Percentiles rank a stretch among this genome's conserved stretches.
phyloP scores from a whole-genome alignment of 1,140 invertebrate genomes.

The Eciton burchellii region DNA sequence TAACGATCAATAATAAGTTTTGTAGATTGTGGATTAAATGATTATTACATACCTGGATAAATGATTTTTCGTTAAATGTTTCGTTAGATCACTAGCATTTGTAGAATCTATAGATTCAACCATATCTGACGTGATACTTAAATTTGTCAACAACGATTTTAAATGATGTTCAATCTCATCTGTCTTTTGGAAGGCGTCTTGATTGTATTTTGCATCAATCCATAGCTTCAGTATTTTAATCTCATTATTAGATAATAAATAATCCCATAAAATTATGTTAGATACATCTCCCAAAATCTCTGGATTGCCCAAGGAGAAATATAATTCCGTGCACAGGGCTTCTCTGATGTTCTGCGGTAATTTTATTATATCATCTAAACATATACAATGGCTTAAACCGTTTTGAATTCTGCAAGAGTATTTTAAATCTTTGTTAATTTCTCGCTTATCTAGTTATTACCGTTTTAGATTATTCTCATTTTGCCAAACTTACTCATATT shows the following conservation, averaged over 20 bases:
- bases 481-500: conserved; percentile 71
- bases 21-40: conserved; percentile 17
- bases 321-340: conserved; percentile 79
- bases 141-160: conserved; percentile 85
- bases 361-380: conserved; percentile 77
- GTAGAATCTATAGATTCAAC: conserved; percentile 84
- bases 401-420: conserved; percentile 68
- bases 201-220: conserved; percentile 76
- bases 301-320: conserved; percentile 75
- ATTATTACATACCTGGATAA: conserved; percentile 73
- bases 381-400: conserved; percentile 72
- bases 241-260: conserved; percentile 77
- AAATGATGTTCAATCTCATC: conserved; percentile 80
- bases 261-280: conserved; percentile 77
- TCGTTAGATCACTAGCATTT: conserved; percentile 85
- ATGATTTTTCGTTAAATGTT: conserved; percentile 85
- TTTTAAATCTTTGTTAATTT: conserved; percentile 35
- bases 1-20: neutral
- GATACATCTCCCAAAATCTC: conserved; percentile 71
- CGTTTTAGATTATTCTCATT: conserved; percentile 1
- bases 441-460: neutral
- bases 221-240: conserved; percentile 75
- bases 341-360: conserved; percentile 74
- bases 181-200: conserved; percentile 8
- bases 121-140: conserved; percentile 87